These are phyloP conservation scores for Deilephila elpenor DNA, from an alignment of 2,888 invertebrate genomes.

Conservation along the genomic window DNA sequence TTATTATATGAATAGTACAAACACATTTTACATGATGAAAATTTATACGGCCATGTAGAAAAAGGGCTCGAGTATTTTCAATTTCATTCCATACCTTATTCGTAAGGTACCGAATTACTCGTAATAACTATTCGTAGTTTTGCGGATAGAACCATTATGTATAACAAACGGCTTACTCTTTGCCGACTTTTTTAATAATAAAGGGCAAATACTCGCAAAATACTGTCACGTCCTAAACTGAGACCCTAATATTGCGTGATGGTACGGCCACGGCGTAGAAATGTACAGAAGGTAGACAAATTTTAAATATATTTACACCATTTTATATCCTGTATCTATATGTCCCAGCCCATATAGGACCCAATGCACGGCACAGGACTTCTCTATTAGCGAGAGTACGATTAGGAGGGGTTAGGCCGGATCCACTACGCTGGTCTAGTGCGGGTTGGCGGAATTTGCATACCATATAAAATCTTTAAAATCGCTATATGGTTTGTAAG, in stretches of 20 bases:
- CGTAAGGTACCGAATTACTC: slow-evolving; percentile 8
- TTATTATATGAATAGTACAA: no score
- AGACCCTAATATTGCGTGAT: slow-evolving; percentile 52
- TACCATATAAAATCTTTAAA: no score
- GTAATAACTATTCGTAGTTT: slow-evolving; percentile 15
- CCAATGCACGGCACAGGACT: no score
- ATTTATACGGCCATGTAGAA: background rate
- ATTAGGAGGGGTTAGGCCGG: no score
- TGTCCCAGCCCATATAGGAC: no score
- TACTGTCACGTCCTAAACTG: slow-evolving; percentile 62
- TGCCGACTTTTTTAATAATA: slow-evolving; percentile 59
- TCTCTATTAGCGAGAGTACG: no score
- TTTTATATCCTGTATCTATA: no score
- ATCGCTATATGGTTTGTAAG: no score
- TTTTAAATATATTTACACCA: background rate
- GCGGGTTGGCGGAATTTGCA: no score
- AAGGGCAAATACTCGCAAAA: slow-evolving; percentile 51
- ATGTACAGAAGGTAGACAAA: slow-evolving; percentile 15
- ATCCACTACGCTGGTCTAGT: no score
- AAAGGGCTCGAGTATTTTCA: background rate
- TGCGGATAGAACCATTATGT: slow-evolving; percentile 22
- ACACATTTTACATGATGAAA: no score
- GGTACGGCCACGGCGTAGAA: slow-evolving; percentile 32
- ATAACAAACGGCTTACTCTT: slow-evolving; percentile 26
- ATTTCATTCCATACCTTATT: background rate